Percentiles rank a stretch among this genome's conserved stretches.
These are phyloP conservation scores for Autographa pulchrina DNA, from an alignment of 2,888 invertebrate species.

Conservation along the genomic window DNA sequence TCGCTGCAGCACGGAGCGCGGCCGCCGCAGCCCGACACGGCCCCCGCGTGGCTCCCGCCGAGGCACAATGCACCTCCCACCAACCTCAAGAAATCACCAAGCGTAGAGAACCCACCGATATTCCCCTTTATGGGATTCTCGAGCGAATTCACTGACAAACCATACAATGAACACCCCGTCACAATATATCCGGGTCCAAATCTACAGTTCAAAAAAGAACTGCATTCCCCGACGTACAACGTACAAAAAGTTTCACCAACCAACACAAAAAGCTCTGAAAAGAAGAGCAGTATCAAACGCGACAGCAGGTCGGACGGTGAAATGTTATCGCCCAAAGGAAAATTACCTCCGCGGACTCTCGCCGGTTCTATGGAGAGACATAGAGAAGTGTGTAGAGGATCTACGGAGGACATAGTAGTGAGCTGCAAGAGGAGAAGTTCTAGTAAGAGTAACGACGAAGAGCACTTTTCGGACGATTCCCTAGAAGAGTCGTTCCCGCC, in stretches of 20 bases:
- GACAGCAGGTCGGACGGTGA: constrained; percentile 84
- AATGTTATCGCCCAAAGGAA: constrained; percentile 84
- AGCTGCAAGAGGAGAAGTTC: constrained; percentile 77
- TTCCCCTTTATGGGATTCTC: constrained; percentile 88
- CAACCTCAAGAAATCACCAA: constrained; percentile 81
- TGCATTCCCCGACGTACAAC: constrained; percentile 83
- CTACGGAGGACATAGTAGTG: constrained; percentile 84
- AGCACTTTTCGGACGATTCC: constrained; percentile 95
- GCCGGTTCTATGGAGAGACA: constrained; percentile 93
- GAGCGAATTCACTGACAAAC: constrained; percentile 85
- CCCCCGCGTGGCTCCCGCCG: constrained; percentile 84
- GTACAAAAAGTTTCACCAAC: constrained; percentile 81
- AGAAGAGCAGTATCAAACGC: constrained; percentile 76
- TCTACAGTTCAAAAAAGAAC: constrained; percentile 77
- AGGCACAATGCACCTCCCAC: constrained; percentile 68
- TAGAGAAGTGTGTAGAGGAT: constrained; percentile 93
- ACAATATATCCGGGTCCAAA: constrained; percentile 91
- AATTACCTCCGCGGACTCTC: constrained; percentile 92
- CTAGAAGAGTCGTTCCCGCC: constrained; percentile 93
- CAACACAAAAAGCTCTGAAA: constrained; percentile 79
- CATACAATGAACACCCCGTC: constrained; percentile 91
- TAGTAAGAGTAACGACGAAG: constrained; percentile 82
- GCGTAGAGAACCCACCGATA: constrained; percentile 81
- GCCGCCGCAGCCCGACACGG: constrained; percentile 75
- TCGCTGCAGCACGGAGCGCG: constrained; percentile 91